A percentile compares a stretch with the other conserved stretches of the same genome.
Evolutionary conservation across 1,140 invertebrate genomes (phyloP).

Genomic region (Leptinotarsa defecta): DNA sequence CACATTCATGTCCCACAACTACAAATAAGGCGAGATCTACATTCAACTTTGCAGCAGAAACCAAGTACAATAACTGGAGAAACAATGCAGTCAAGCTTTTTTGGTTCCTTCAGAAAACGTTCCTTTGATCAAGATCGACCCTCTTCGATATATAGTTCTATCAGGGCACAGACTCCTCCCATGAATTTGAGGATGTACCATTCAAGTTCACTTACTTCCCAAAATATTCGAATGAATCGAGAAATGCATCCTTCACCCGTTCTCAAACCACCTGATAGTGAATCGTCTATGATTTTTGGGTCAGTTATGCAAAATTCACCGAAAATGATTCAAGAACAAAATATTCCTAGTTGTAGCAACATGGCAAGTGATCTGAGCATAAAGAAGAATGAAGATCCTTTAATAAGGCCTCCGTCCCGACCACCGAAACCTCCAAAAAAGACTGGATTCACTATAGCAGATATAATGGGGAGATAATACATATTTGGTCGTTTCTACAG

Average conservation of each 20-base stretch:
- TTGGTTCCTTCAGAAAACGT: conserved; percentile 50
- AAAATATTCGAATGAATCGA: background rate
- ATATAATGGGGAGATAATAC: conserved; percentile 71
- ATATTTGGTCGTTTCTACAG: no score
- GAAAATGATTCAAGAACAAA: conserved; percentile 3
- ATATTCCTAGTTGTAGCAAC: conserved; percentile 29
- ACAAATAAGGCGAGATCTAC: conserved; percentile 73
- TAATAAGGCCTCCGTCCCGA: conserved; percentile 56
- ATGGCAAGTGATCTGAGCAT: conserved; percentile 54
- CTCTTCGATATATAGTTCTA: conserved; percentile 27
- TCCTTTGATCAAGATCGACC: conserved; percentile 47
- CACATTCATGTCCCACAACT: conserved; percentile 62
- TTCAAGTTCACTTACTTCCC: background rate
- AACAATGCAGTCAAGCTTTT: conserved; percentile 38
- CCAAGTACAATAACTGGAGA: conserved; percentile 58
- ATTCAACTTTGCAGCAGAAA: conserved; percentile 58
- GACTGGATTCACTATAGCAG: conserved; percentile 74
- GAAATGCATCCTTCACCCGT: conserved; percentile 27
- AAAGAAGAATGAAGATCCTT: conserved; percentile 55
- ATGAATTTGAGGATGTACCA: conserved; percentile 42
- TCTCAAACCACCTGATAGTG: conserved; percentile 45
- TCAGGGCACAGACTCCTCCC: conserved; percentile 38
- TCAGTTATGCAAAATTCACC: conserved; percentile 5
- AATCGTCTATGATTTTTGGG: conserved; percentile 12
- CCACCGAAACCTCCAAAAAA: conserved; percentile 58